phyloP scores from a whole-genome alignment of 2,797 vertebrate genomes.

The Apodemus agrarius region DNA sequence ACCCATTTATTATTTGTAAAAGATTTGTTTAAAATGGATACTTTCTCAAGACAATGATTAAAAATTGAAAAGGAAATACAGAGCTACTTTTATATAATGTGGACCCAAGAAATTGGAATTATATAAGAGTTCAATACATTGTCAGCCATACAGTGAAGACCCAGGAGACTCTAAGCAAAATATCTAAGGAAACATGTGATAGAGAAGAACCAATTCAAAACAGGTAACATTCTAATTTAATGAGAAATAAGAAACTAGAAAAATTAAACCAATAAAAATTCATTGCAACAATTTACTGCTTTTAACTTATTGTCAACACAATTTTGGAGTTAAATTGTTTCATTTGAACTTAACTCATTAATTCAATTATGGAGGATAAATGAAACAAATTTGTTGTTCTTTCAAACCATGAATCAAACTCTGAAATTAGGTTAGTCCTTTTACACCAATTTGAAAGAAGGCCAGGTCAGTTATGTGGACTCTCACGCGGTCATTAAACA shows the following conservation, averaged over 20 bases:
- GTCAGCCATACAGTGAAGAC: conserved; percentile 30
- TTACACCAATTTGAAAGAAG: conserved; percentile 39
- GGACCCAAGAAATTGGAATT: background rate
- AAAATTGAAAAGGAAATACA: conserved; percentile 59
- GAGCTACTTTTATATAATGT: conserved; percentile 37
- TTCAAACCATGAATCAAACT: conserved; percentile 58
- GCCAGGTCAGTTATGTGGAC: conserved; percentile 42
- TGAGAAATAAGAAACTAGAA: conserved; percentile 66
- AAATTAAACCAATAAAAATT: conserved; percentile 63
- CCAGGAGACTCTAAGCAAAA: conserved; percentile 45
- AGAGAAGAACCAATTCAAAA: conserved; percentile 57
- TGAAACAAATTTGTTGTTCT: conserved; percentile 66
- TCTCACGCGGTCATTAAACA: conserved; percentile 41
- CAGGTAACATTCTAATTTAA: conserved; percentile 64
- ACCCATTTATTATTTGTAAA: conserved; percentile 70
- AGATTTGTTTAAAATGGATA: conserved; percentile 52
- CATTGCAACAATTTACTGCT: conserved; percentile 52
- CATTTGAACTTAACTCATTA: conserved; percentile 66
- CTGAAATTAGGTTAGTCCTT: conserved; percentile 52
- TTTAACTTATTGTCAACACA: conserved; percentile 59
- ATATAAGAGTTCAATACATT: conserved; percentile 34
- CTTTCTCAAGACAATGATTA: conserved; percentile 58
- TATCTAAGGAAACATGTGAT: conserved; percentile 64
- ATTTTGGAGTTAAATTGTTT: conserved; percentile 66
- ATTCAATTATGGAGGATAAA: conserved; percentile 65